Evolutionary conservation across 1,140 invertebrate genomes (phyloP), one percentile per base, ranked within the genome.

Genomic region (Rhopalosiphum padi): DNA sequence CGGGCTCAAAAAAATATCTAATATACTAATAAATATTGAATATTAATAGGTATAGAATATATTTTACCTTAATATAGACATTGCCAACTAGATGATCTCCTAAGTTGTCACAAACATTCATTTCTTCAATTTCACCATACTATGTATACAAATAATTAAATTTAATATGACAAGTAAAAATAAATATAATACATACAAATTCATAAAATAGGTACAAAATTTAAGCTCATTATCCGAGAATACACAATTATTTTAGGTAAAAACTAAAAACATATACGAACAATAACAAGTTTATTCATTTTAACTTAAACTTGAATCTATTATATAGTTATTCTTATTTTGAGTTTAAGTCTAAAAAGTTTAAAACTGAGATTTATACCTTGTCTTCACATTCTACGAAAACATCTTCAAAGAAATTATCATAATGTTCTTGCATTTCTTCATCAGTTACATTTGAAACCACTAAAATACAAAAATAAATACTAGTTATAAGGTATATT

Each of bases 41-140:
- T 30, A 25, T 43, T 48, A 53, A 93, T 91, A 18, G 5, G 25
- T 60, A 41, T 46, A 46, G 41, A 35, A 30, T 37, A 89, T 41
- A 94, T 88, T 37, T 95, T 96, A 98, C 97, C 96, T 99, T 99
- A 86, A 99, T 99, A 95, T 99, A 99, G 82, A 99, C 99, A 97
- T 99, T 99, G 93, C 99, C 99, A 89, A 99, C 99, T 68, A 99
- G 96, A 95, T 99, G 99, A 95, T 99, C 99, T 55, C 99, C 99
- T 90, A 99, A 96, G 95, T 99, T 99, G 95, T 99, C 99, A 96
- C 99, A 99, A 41, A 99, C 99, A 96, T 99, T 99, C 99, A 99
- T 99, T 95, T 99, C 99, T 96, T 99, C 99, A 95, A 99, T 99
- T 96, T 99, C 99, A 2, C 99, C 99, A 96, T 99, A 99, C 96